Evolutionary conservation across 2,888 invertebrate species (phyloP).

Genomic region (Patella caerulea): DNA sequence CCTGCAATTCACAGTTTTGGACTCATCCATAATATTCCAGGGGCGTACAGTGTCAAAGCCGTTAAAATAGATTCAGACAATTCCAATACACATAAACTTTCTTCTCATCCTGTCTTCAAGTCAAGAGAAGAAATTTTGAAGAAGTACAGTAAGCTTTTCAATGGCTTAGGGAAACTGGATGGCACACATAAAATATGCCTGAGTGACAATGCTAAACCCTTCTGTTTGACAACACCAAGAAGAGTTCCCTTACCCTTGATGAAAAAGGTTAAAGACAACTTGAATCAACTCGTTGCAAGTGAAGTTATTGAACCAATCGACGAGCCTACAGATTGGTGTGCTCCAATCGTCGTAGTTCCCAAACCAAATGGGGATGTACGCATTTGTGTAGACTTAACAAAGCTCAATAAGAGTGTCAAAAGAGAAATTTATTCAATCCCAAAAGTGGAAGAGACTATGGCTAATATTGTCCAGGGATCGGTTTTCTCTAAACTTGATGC

Average conservation of each 20-base stretch:
- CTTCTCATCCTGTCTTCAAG: too few species aligned
- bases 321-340: not conserved
- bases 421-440: slow-evolving; percentile 27
- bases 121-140: not conserved
- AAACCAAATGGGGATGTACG: not conserved
- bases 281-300: too few species aligned
- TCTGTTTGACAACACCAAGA: not conserved
- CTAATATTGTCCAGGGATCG: slow-evolving; percentile 19
- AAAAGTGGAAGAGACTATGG: slow-evolving; percentile 24
- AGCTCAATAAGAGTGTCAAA: slow-evolving; percentile 22
- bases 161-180: not conserved
- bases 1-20: not conserved
- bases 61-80: not conserved
- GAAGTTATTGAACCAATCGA: not conserved
- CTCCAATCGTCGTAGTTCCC: not conserved
- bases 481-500: slow-evolving; percentile 32
- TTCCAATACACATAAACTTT: too few species aligned
- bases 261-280: not conserved
- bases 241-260: not conserved
- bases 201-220: not conserved
- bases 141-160: not conserved
- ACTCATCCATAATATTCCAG: not conserved
- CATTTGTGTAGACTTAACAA: not conserved
- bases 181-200: not conserved
- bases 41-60: not conserved